Base-by-base conservation (phyloP, 2,888 invertebrate genomes). In the Ctena decussata region DNA sequence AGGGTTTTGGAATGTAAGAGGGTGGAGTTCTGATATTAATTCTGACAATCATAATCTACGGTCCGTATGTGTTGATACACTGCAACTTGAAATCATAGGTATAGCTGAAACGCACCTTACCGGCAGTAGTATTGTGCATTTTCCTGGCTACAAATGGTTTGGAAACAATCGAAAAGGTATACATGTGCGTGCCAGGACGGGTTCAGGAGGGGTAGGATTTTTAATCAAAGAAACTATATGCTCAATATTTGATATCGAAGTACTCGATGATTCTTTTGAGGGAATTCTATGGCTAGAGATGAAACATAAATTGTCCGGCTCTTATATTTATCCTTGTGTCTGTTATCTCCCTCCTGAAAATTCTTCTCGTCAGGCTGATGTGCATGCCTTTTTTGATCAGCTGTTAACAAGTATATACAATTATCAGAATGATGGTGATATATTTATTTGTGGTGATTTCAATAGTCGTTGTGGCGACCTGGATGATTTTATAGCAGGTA, bases 1-100 rank as follows among this genome's bases (percentile, higher is more conserved):
- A 30, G 83, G 79, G 76, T 79, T 83, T 76, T 79, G 79, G 79
- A 83, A 83, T n/a, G 71, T 75, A 1, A 75, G 32, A 12, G 83
- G 83, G 8, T 83, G 75, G 71, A 65, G 32, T 57, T 44, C 21
- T 11, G 39, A 76, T 41, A 24, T 0, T 24, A 32, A 37, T 30
- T 35, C 41, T 71, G 79, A 79, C 35, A 79, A 79, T 75, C 57
- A 32, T 72, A 30, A 53, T 18, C 0, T 79, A 35, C 0, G 75
- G 11, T 27, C 37, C 41, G 3, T 35, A 11, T 79, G 83, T 76
- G n/a, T 71, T 15, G 8, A 71, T 2, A 18, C n/a, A 21, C n/a
- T 73, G 39, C 44, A 70, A 3, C 57, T 65, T 71, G 82, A 85
- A 60, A 78, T 82, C 32, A 39, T 81, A 24, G 85, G 78, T 18